Evolutionary conservation across 2,888 invertebrate species (phyloP).

Genomic region (Eupithecia insigniata): DNA sequence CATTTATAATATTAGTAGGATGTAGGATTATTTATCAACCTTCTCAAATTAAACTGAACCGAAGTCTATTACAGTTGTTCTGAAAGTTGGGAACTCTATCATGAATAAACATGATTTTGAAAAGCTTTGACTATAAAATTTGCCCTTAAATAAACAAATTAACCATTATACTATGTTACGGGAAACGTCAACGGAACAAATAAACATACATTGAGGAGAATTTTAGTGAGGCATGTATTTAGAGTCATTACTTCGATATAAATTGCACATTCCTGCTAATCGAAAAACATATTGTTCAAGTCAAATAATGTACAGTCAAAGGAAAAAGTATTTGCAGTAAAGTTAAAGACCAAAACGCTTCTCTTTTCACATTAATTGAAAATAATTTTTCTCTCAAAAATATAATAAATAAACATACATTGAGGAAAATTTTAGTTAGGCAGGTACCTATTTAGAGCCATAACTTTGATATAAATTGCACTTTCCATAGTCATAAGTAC

Average conservation of each 20-base stretch:
- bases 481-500: too few relatives aligned
- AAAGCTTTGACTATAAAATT: not conserved
- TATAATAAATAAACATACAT: not conserved
- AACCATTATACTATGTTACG: not conserved
- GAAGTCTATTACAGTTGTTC: not conserved
- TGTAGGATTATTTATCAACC: not conserved
- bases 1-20: too few relatives aligned
- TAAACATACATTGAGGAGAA: not conserved
- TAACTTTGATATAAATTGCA: not conserved
- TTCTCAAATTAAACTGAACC: not conserved
- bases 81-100: not conserved
- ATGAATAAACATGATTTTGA: not conserved
- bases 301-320: too few relatives aligned
- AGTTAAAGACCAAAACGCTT: too few relatives aligned
- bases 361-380: too few relatives aligned
- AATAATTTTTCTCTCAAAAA: too few relatives aligned
- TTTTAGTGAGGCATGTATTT: too few relatives aligned
- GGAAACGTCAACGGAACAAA: not conserved
- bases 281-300: too few relatives aligned
- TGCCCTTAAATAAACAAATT: not conserved
- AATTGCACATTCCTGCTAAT: too few relatives aligned
- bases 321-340: too few relatives aligned
- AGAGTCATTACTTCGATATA: too few relatives aligned
- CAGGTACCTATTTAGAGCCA: not conserved
- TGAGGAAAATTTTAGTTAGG: not conserved